These are phyloP conservation scores for Prietella phreatophila DNA, from an alignment of 2,113 vertebrate species.

Conservation along the genomic window DNA sequence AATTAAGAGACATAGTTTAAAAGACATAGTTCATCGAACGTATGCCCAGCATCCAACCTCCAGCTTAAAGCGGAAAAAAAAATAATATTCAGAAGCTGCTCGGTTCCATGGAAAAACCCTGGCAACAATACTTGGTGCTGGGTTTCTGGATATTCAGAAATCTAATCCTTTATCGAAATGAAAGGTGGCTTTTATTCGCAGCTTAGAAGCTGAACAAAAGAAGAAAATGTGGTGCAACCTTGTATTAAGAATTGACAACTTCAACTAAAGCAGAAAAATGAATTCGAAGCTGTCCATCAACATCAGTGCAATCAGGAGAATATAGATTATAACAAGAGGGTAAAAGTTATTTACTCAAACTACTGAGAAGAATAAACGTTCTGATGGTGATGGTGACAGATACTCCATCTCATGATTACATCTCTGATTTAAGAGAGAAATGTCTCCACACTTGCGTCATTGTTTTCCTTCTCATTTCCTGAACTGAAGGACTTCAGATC, in stretches of 20 bases:
- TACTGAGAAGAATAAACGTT: not conserved
- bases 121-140: not conserved
- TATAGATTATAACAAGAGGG: not conserved
- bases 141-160: conserved; percentile 18
- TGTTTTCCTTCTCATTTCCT: conserved; percentile 30
- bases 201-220: not conserved
- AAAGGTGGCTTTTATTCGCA: not conserved
- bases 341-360: not conserved
- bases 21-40: not conserved
- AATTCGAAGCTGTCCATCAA: not conserved
- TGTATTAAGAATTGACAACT: not conserved
- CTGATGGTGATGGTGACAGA: not conserved
- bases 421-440: conserved; percentile 2
- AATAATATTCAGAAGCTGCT: not conserved
- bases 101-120: not conserved
- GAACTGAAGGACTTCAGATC: conserved; percentile 13
- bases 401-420: not conserved
- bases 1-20: not conserved
- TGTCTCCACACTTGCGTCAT: conserved; percentile 23
- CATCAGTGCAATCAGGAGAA: not conserved
- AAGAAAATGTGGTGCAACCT: not conserved
- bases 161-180: conserved; percentile 1
- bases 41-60: not conserved
- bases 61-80: not conserved
- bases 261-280: not conserved